These are phyloP conservation scores for Standfussiana lucernea DNA, from an alignment of 2,888 invertebrate species.

Conservation along the genomic window DNA sequence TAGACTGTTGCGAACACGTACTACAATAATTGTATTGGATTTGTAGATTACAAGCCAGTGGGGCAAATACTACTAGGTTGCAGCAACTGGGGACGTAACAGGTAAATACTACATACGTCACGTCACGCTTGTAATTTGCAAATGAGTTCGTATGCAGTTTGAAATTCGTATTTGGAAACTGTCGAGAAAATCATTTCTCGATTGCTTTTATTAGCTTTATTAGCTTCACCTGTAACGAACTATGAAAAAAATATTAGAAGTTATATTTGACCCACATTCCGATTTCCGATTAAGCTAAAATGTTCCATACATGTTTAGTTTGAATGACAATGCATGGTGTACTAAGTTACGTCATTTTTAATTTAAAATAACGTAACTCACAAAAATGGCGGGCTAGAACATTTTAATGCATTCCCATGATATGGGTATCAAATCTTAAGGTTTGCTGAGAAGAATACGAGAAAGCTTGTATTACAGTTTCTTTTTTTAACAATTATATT, in stretches of 20 bases:
- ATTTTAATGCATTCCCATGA: no score
- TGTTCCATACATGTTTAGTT: not conserved
- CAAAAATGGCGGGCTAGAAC: no score
- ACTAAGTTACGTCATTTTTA: no score
- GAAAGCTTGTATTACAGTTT: no score
- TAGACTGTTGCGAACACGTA: conserved; percentile 37
- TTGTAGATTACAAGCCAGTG: conserved; percentile 45
- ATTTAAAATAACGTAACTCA: no score
- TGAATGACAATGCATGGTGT: not conserved
- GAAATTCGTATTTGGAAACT: conserved; percentile 22
- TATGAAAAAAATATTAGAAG: no score
- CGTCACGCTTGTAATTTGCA: conserved; percentile 41
- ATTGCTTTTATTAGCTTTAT: not conserved
- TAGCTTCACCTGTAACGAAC: not conserved
- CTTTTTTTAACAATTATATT: no score
- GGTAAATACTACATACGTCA: conserved; percentile 22
- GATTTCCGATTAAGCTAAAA: not conserved
- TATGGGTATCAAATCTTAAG: no score
- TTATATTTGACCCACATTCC: not conserved
- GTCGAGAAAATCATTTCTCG: conserved; percentile 1
- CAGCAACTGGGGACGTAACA: not conserved
- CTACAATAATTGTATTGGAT: conserved; percentile 55
- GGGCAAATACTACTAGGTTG: conserved; percentile 23
- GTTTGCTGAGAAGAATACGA: no score
- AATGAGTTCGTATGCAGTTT: conserved; percentile 34